Evolutionary conservation across 2,888 invertebrate genomes (phyloP), one percentile per base, ranked within the genome.

Genomic region (Epirrhoe tristata): DNA sequence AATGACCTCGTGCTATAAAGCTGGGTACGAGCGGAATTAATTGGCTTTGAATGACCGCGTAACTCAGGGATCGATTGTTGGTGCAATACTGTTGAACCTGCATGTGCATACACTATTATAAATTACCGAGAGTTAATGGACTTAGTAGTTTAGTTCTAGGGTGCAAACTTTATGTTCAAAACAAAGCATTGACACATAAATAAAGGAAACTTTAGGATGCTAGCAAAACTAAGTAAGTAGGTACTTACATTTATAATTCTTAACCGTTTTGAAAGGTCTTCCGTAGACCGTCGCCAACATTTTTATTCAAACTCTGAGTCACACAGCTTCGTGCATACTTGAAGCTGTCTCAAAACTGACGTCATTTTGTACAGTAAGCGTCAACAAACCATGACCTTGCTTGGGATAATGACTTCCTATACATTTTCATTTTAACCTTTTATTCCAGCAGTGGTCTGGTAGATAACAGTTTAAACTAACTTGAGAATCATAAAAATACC

Each of bases 1-100:
- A 56, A 58, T 67, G 66, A 70, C 65, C 67, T 65, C 67, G 62
- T 17, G 59, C 54, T 58, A 36, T 46, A 63, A 69, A 43, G 63
- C 56, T 56, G 48, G 57, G 62, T 70, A 3, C 0, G 12, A 73
- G 74, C 74, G 8, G 14, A 8, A 60, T 63, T 60, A 70, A 63
- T 56, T 50, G 31, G 51, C 6, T 51, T 51, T 63, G 14, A 51
- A 62, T 62, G 51, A 36, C 50, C 39, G 56, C 31, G 55, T 62
- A 31, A 39, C 56, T 14, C 55, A 61, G 48, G 48, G 46, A 48
- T 61, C 36, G 34, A 48, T 48, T 36, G 46, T 61, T 34, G 34
- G 17, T 14, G 48, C 32, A n/a, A 36, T 61, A 55, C 24, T 48
- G 48, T 55, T 61, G n/a, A 17, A 48, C 0, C n/a, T 61, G 12